Evolutionary conservation across 2,113 vertebrate genomes (phyloP), one percentile per base, ranked within the genome.

Genomic region (Ceuthmochares aereus): DNA sequence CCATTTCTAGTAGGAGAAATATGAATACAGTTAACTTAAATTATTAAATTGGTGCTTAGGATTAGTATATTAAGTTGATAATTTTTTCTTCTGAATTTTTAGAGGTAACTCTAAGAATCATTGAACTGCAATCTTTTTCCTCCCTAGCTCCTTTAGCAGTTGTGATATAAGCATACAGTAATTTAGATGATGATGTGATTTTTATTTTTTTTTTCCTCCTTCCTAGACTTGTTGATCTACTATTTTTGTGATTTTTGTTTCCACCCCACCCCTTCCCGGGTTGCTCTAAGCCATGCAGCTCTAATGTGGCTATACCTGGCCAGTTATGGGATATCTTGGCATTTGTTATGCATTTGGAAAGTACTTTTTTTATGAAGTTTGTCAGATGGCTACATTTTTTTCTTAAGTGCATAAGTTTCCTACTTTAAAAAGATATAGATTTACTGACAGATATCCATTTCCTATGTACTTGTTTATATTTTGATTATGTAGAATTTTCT

Each of bases 21-120:
- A 97, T 54, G 92, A 96, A 96, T 91, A 86, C 63, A 95, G 81
- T 95, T 94, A 89, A 95, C 77, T 97, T 97, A 97, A 98, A 84
- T 95, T 95, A 97, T 97, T 94, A 91, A 97, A 98, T 97, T 97
- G 98, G 98, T 98, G 98, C 98, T 98, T 98, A 97, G 98, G 92
- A 95, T 97, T 97, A 96, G 95, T 97, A 34, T 88, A 67, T 89
- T 97, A 90, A 94, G 87, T 96, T 97, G 77, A 70, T 93, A 18
- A 22, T 80, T 97, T 96, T 96, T 96, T 96, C 89, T 90, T 92
- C 81, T 86, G 91, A 89, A 40, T 92, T 93, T 93, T 92, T 95
- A 91, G 93, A 86, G 94, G 58, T 90, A 75, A 93, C 95, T 96
- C 91, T 95, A 92, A 95, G 91, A 93, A 80, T 95, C 69, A 70